These are phyloP conservation scores for Pyrgilauda ruficollis DNA, from an alignment of 2,113 vertebrate species.

Conservation along the genomic window DNA sequence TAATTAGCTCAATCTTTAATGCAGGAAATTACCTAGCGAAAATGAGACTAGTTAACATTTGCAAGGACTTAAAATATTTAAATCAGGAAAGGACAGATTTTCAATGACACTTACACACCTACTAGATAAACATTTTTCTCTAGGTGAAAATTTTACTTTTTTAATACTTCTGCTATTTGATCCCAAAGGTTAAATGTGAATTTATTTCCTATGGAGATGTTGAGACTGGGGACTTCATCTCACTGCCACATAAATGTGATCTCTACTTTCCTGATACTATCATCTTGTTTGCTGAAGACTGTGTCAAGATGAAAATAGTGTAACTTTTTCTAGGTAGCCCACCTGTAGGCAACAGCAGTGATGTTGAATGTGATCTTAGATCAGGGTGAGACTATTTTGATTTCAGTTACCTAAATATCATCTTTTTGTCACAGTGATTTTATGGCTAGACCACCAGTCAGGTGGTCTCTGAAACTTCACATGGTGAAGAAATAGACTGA, in stretches of 20 bases:
- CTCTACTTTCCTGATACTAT: neutral
- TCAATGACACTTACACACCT: neutral
- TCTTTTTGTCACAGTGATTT: neutral
- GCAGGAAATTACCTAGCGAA: neutral
- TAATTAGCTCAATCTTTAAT: constrained; percentile 10
- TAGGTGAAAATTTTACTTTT: neutral
- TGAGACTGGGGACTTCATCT: neutral
- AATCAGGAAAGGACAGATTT: neutral
- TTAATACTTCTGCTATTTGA: neutral
- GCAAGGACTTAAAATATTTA: neutral
- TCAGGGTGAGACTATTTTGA: neutral
- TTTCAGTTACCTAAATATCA: neutral
- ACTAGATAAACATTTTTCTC: neutral
- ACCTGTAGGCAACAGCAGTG: neutral
- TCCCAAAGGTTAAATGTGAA: neutral
- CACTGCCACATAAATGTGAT: neutral
- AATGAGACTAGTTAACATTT: neutral
- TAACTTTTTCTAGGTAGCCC: neutral
- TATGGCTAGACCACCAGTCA: neutral
- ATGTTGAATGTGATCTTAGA: neutral
- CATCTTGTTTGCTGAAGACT: neutral
- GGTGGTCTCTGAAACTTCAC: neutral
- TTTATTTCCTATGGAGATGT: neutral
- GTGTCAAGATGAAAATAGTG: neutral
- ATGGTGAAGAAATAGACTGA: neutral